Evolutionary conservation across 2,113 vertebrate genomes (phyloP), one percentile per base, ranked within the genome.

Genomic region (Leptosomus discolor): DNA sequence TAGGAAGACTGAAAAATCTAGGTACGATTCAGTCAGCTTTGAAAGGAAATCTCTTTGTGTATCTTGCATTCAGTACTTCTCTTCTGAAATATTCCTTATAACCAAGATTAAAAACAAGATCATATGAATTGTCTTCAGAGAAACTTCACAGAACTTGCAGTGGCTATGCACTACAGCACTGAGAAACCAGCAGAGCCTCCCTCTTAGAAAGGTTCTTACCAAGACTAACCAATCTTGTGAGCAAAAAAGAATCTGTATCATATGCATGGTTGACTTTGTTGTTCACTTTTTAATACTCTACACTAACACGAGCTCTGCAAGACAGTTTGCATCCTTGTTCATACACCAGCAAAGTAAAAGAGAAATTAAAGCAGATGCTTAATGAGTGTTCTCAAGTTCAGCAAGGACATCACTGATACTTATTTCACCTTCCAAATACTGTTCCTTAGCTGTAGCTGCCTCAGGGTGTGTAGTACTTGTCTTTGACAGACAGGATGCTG

Each of bases 361-460:
- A 61, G 73, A 94, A 91, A 91, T 50, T 58, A 87, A 91, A 93
- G 43, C 94, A 97, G 87, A 81, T 94, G 94, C 56, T 94, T 94
- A 94, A 97, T 30, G 89, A 78, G 54, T 2, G 7, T 58, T 96
- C 69, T 85, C 71, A 78, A 93, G 77, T 95, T 96, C 73, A 94
- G 37, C 41, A 61, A 96, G 90, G 87, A 90, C 73, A 81, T 41
- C 24, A 23, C 15, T 32, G 56, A 54, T 93, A 84, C 57, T 93
- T 84, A 84, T 91, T 79, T 85, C 36, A 63, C 84, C 41, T 95
- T 95, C 50, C 68, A 50, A 90, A 87, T 29, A 36, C 58, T 74
- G 32, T 26, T 89, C 41, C 41, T 37, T 53, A 53, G 68, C 68
- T 84, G 54, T 22, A 57, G 64, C 54, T 77, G 80, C 54, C 24